A percentile compares a stretch with the other conserved stretches of the same genome.
These are phyloP conservation scores for Regulus satrapa DNA, from an alignment of 2,113 vertebrate genomes.

Conservation along the genomic window DNA sequence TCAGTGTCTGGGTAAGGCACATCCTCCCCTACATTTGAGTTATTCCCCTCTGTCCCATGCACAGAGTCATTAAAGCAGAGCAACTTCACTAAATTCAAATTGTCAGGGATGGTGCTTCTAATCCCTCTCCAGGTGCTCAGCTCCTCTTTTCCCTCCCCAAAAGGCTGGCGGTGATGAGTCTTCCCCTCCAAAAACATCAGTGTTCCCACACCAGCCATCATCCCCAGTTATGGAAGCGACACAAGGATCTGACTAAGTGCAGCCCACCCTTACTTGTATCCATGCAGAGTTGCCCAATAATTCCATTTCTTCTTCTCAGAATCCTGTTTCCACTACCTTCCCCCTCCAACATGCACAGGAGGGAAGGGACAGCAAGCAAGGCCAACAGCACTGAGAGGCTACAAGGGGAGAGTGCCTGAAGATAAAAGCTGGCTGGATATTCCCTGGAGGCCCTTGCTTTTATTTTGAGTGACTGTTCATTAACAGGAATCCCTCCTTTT, in stretches of 20 bases:
- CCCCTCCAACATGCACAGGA: rapidly evolving
- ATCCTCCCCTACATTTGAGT: neutral
- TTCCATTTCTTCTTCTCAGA: neutral
- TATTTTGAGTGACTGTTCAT: neutral
- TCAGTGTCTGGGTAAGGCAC: neutral
- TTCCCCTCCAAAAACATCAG: neutral
- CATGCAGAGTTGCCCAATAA: rapidly evolving
- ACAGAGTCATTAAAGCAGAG: neutral
- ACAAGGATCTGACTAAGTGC: rapidly evolving
- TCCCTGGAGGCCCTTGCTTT: neutral
- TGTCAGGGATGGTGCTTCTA: neutral
- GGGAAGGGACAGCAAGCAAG: neutral
- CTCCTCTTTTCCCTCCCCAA: neutral
- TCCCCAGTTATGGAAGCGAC: neutral
- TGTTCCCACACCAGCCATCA: neutral
- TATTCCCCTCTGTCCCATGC: neutral
- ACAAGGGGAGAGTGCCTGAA: neutral
- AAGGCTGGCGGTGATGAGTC: rapidly evolving
- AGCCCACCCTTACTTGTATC: neutral
- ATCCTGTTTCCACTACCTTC: neutral
- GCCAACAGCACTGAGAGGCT: neutral
- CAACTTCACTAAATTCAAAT: neutral
- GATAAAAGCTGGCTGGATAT: neutral
- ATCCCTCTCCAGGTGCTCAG: neutral
- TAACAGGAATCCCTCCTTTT: neutral